Conservation (phyloP, 1,140 invertebrate species). For the Agraylea sexmaculata region DNA sequence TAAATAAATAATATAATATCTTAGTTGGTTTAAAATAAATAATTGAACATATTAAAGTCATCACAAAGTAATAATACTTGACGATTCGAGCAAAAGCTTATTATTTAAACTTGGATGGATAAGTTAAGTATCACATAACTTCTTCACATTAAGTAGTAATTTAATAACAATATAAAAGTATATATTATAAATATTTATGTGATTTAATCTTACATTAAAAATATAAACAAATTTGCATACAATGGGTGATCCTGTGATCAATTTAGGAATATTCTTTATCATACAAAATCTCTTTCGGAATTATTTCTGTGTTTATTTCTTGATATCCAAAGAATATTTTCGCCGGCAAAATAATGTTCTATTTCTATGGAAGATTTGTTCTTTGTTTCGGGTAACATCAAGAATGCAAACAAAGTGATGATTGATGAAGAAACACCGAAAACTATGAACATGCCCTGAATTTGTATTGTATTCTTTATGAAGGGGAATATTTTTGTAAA, state of each 20-base stretch:
- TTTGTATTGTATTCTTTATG: constrained; percentile 44
- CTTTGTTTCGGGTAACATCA: constrained; percentile 74
- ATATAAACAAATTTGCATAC: background rate
- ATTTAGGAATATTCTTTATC: too few species aligned
- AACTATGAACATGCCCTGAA: constrained; percentile 50
- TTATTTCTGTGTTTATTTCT: constrained; percentile 35
- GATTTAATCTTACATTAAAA: background rate
- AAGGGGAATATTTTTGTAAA: constrained; percentile 61
- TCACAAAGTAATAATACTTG: too few species aligned
- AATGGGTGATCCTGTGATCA: too few species aligned
- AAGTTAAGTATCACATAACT: too few species aligned
- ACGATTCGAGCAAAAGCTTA: too few species aligned
- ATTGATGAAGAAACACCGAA: constrained; percentile 56
- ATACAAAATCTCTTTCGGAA: too few species aligned
- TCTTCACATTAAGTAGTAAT: too few species aligned
- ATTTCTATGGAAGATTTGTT: constrained; percentile 66
- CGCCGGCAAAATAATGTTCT: constrained; percentile 60
- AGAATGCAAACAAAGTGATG: constrained; percentile 53
- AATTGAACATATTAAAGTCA: too few species aligned
- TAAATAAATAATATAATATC: too few species aligned
- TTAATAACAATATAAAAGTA: too few species aligned
- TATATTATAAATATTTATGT: background rate
- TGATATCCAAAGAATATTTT: constrained; percentile 50
- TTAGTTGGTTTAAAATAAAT: too few species aligned
- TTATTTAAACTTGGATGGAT: too few species aligned